Base-by-base conservation (phyloP, 2,113 vertebrate species). In the Phaethornis superciliosus region DNA sequence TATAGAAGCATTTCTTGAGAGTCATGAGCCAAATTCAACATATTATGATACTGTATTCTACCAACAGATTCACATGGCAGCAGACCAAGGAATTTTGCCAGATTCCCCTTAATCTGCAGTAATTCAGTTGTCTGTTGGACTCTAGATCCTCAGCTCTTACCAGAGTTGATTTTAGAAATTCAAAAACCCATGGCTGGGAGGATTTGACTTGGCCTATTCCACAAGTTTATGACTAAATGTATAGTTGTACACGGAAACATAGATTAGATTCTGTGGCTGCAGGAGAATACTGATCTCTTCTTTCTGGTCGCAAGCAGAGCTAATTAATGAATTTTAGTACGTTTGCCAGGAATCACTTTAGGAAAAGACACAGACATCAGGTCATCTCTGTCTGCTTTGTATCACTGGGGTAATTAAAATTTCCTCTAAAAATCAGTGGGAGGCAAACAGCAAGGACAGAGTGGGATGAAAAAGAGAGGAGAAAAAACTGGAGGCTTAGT, bases 381-480 rank as follows among this genome's bases (percentile, higher is more conserved):
- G 94, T 95, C 94, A 95, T 97, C 93, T 93, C 87, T 94, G 96
- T 95, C 94, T 95, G 94, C 91, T 96, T 93, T 96, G 89, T 90
- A 94, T 89, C 93, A 92, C 74, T 88, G 67, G 88, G 77, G 88
- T 90, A 96, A 95, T 96, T 95, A 97, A 95, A 78, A 96, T 95
- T 95, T 89, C 58, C 83, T 90, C 90, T 81, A 90, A 94, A 91
- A 95, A 92, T 86, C 88, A 93, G 94, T 93, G 67, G 85, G 92
- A 96, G 71, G 90, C 83, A 94, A 95, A 96, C 60, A 88, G 80
- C 77, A 94, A 95, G 83, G 78, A 95, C 77, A 90, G 40, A 92
- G 75, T n/a, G 26, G 69, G 65, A 86, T 60, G 83, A 86, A 90
- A 92, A 94, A 90, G 71, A 91, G 71, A 90, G 26, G 51, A 40